Evolutionary conservation across 2,888 invertebrate species (phyloP), one percentile per base, ranked within the genome.

Genomic region (Tyria jacobaeae): DNA sequence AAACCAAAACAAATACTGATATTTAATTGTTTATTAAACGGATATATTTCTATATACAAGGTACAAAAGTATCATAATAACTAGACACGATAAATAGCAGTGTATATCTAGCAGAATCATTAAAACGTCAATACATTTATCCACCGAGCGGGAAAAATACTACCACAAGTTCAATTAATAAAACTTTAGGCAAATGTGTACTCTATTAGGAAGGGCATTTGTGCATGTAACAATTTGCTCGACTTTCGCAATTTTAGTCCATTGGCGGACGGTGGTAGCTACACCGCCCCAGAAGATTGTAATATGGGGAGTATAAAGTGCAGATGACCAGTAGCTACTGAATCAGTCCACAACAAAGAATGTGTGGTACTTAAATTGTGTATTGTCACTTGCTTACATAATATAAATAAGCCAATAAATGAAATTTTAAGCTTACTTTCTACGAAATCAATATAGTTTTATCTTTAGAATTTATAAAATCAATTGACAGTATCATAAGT

Each of bases 41-140:
- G 70, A 79, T 82, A 74, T 75, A 78, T 80, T 69, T 72, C 56
- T 80, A 80, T 86, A 84, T 85, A 88, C 85, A 86, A 84, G 85
- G 87, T 89, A 89, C 82, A 87, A 88, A 88, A 86, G 83, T 86
- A 82, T 86, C 80, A 79, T 80, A 76, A 60, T 66, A 67, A 59
- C 68, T 75, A 78, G 65, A 69, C 49, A 27, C 39, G 58, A 64
- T 73, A 75, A 70, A 70, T 68, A 69, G 57, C 55, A 60, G 69
- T 71, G 60, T 71, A 71, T 66, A 66, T 60, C 52, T 52, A 62
- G 39, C 52, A 55, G 64, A 68, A 52, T 17, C 35, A 51, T 34
- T 31, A 21, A 27, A 27, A 54, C 27, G 55, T 44, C 55, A 27
- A 54, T 54, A 35, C 35, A 34, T 47, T 47, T 34, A 31, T 25